These are phyloP conservation scores for Ammospiza maritima DNA, from an alignment of 2,797 vertebrate genomes.

Conservation along the genomic window DNA sequence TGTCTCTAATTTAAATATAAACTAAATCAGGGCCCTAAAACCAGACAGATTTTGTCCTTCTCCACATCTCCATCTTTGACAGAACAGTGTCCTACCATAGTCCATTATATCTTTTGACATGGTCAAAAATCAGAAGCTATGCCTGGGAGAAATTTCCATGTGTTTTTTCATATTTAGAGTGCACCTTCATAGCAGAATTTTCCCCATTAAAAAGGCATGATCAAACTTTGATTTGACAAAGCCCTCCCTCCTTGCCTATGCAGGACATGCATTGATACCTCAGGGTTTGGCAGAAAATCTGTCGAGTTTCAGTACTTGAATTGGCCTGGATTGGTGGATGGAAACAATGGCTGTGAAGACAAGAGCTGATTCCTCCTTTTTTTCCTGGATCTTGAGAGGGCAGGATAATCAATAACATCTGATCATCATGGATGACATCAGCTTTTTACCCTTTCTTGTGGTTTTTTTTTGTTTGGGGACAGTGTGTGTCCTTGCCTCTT, in stretches of 20 bases:
- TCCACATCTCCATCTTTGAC: accelerated
- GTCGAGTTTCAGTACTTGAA: background rate
- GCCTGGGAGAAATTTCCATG: background rate
- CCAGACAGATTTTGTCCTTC: background rate
- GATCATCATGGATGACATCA: background rate
- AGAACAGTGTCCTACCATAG: background rate
- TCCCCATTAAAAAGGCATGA: background rate
- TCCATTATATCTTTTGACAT: background rate
- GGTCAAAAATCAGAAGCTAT: background rate
- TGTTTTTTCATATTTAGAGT: background rate
- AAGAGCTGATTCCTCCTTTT: background rate
- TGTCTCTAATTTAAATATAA: background rate
- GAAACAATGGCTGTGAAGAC: background rate
- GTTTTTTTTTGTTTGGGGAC: background rate
- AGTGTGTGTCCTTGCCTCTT: background rate
- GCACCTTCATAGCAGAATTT: background rate
- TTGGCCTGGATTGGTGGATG: background rate
- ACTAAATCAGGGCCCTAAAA: background rate
- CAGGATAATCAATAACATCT: background rate
- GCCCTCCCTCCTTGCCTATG: background rate
- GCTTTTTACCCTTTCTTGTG: background rate
- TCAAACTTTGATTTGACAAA: background rate
- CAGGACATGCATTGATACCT: accelerated
- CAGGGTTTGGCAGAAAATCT: background rate
- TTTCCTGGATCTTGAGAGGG: background rate